Percentiles rank a stretch among this genome's conserved stretches.
These are phyloP conservation scores for Psylliodes chrysocephalus DNA, from an alignment of 2,888 invertebrate species.

Conservation along the genomic window DNA sequence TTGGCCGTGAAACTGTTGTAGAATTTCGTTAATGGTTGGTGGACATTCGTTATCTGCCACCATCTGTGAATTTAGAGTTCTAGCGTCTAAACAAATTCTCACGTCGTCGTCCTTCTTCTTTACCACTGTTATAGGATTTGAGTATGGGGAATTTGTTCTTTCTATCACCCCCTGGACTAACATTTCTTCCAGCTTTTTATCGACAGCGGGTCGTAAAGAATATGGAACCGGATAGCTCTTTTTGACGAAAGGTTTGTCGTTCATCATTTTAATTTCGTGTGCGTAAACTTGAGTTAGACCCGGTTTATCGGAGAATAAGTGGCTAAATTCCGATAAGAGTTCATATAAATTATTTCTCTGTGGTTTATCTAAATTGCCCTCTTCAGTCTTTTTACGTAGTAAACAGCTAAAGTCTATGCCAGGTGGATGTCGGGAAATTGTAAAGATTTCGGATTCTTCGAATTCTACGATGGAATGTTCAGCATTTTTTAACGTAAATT, in stretches of 20 bases:
- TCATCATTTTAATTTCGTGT: conserved; percentile 18
- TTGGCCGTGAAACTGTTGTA: too few species aligned
- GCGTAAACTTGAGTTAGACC: conserved; percentile 17
- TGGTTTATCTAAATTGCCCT: neutral
- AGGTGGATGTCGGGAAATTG: neutral
- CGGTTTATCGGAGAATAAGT: conserved; percentile 17
- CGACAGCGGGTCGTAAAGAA: conserved; percentile 18
- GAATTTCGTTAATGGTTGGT: neutral
- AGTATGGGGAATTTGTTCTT: neutral
- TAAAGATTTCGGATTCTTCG: too few species aligned
- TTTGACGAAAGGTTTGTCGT: neutral
- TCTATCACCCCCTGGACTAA: conserved; percentile 4
- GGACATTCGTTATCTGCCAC: too few species aligned
- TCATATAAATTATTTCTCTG: neutral
- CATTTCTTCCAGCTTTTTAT: too few species aligned
- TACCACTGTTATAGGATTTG: conserved; percentile 4
- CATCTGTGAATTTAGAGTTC: conserved; percentile 26
- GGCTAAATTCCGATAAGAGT: neutral
- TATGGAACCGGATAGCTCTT: conserved; percentile 25
- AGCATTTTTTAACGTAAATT: neutral
- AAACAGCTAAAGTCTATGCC: neutral
- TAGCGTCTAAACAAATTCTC: conserved; percentile 27
- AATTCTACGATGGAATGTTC: too few species aligned
- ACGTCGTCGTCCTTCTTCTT: conserved; percentile 18
- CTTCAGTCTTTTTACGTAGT: conserved; percentile 1